phyloP scores from a whole-genome alignment of 2,888 invertebrate genomes.

The Drosophila kuntzei region DNA sequence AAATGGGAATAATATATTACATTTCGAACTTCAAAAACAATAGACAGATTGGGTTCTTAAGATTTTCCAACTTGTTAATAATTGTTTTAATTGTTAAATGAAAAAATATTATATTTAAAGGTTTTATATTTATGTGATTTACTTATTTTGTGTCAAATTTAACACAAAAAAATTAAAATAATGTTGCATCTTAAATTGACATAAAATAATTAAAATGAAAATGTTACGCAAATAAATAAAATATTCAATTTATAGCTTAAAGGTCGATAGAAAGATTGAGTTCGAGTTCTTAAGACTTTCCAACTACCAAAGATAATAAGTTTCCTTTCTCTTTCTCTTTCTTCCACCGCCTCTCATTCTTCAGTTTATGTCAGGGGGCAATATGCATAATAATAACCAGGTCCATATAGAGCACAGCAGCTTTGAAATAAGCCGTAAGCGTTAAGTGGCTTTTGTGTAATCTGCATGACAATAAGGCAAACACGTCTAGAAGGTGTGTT shows the following conservation, averaged over 20 bases:
- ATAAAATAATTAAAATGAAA: neutral
- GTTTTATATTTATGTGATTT: too few relatives aligned
- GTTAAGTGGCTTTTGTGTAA: constrained; percentile 70
- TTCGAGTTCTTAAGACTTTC: neutral
- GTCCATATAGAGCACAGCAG: constrained; percentile 31
- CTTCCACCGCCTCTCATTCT: neutral
- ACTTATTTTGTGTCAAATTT: too few relatives aligned
- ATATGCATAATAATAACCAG: constrained; percentile 72
- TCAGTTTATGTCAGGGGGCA: constrained; percentile 28
- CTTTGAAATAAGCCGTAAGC: constrained; percentile 39
- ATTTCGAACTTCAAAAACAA: too few relatives aligned
- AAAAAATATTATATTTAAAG: too few relatives aligned
- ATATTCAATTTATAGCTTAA: neutral
- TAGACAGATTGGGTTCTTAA: too few relatives aligned
- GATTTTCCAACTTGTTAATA: too few relatives aligned
- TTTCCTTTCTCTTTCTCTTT: neutral
- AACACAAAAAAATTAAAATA: too few relatives aligned
- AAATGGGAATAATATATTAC: too few relatives aligned
- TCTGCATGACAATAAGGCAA: constrained; percentile 73
- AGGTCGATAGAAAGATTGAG: neutral
- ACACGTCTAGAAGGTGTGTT: constrained; percentile 11
- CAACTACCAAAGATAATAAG: constrained; percentile 13
- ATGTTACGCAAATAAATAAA: too few relatives aligned
- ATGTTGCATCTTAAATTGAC: too few relatives aligned
- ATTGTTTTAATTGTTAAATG: too few relatives aligned